Evolutionary conservation across 2,888 invertebrate species (phyloP), one percentile per base, ranked within the genome.

Genomic region (Drosophila bunnanda): DNA sequence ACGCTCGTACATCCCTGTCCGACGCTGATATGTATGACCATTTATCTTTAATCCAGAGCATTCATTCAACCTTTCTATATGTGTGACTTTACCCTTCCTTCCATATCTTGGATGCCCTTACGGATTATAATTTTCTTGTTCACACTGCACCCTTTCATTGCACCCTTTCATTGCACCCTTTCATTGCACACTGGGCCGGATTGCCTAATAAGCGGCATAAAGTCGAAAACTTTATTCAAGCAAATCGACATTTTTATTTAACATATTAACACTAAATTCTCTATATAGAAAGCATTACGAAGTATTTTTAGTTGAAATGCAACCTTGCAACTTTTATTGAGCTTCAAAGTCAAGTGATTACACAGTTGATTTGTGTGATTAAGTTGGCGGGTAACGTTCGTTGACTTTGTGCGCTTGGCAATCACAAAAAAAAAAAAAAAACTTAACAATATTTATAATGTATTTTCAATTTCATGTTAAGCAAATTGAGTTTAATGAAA

Each of bases 351-450:
- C n/a, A 17, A 9, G 17, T 10, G 48, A 48, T 48, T 32, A 12
- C 32, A 48, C 17, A 48, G 10, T 17, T 32, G 48, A 32, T 17
- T 48, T 48, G 9, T 17, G 28, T 48, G 48, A 32, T 15, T 6
- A 48, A 48, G 13, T 48, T 30, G 28, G 48, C 15, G n/a, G 48
- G n/a, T 30, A 48, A 32, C 48, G n/a, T 30, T 48, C 32, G 30
- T n/a, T n/a, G 17, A 28, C 15, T 46, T 46, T 46, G 46, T 30
- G 25, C 28, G 46, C 28, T 46, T 46, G 28, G 46, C 46, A 46
- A 46, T 25, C 9, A 10, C 9, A 46, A 6, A 8, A 46, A 30
- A 25, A 25, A 10, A 2, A 46, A 6, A 8, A 46, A 30, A 25
- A 25, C 30, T 25, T 28, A 30, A 30, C 9, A 30, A 9, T 28